Evolutionary conservation across 2,113 vertebrate genomes (phyloP).

Genomic region (Myxocyprinus asiaticus): DNA sequence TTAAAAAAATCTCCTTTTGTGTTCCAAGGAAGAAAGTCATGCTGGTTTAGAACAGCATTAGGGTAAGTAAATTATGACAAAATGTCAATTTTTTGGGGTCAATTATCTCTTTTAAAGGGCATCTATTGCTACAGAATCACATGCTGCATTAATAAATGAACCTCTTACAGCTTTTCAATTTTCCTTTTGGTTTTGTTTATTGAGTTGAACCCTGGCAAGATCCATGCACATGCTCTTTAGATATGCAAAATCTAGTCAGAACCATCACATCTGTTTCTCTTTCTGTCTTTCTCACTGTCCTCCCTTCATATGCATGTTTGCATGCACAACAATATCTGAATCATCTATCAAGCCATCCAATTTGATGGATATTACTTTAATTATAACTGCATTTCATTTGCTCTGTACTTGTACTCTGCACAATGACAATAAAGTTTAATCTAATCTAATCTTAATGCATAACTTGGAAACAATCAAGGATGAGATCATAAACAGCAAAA

Average conservation of each 20-base stretch:
- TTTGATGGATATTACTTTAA: conserved; percentile 18
- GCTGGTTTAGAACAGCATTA: no score
- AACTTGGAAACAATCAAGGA: conserved; percentile 37
- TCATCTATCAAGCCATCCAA: conserved; percentile 7
- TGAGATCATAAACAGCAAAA: conserved; percentile 27
- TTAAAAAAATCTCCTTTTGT: no score
- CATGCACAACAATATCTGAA: conserved; percentile 7
- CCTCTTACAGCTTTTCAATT: background rate
- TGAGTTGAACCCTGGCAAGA: background rate
- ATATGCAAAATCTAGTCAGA: background rate
- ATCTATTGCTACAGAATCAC: background rate
- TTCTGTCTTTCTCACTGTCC: background rate
- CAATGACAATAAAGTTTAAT: no score
- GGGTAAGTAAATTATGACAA: no score
- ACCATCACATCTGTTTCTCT: background rate
- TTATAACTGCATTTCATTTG: no score
- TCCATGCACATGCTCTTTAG: background rate
- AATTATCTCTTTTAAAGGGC: background rate
- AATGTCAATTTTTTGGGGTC: no score
- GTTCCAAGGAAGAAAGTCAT: no score
- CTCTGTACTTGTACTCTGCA: no score
- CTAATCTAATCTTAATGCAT: background rate
- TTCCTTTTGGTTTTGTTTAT: background rate
- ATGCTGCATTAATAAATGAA: background rate
- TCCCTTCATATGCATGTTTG: background rate